Percentiles rank a stretch among this genome's conserved stretches.
Conservation (phyloP, 2,888 invertebrate genomes). For the Campopleginae sp. region DNA sequence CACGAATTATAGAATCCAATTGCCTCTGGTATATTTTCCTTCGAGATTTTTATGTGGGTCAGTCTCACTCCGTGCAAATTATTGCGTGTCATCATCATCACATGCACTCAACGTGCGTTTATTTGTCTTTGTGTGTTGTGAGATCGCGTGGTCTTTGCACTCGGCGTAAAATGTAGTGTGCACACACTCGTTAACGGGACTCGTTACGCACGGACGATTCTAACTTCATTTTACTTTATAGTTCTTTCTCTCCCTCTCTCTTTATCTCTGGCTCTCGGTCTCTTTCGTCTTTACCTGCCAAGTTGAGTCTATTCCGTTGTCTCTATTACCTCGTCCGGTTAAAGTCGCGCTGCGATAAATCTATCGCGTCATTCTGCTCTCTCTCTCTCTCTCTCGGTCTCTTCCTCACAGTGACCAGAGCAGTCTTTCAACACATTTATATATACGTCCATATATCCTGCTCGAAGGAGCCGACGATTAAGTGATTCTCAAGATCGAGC, state of each 20-base stretch:
- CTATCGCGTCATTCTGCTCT: constrained; percentile 20
- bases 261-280: constrained; percentile 12
- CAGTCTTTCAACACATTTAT: constrained; percentile 27
- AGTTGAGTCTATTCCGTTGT: constrained; percentile 58
- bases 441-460: background rate
- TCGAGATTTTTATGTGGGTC: constrained; percentile 56
- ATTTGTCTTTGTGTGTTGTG: background rate
- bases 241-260: constrained; percentile 18
- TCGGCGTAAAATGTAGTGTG: constrained; percentile 46
- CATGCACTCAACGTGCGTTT: constrained; percentile 18
- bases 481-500: constrained; percentile 1
- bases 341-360: constrained; percentile 42
- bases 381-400: constrained; percentile 20
- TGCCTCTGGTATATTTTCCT: constrained; percentile 12
- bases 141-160: constrained; percentile 62
- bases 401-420: constrained; percentile 23
- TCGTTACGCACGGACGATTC: constrained; percentile 58
- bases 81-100: constrained; percentile 70
- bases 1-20: background rate
- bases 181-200: constrained; percentile 69
- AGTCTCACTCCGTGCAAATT: constrained; percentile 41
- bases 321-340: constrained; percentile 40
- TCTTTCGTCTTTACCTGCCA: constrained; percentile 40
- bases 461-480: constrained; percentile 14
- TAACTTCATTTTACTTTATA: constrained; percentile 32